Evolutionary conservation across 1,140 invertebrate genomes (phyloP), one percentile per base, ranked within the genome.

Genomic region (Planococcus citri): DNA sequence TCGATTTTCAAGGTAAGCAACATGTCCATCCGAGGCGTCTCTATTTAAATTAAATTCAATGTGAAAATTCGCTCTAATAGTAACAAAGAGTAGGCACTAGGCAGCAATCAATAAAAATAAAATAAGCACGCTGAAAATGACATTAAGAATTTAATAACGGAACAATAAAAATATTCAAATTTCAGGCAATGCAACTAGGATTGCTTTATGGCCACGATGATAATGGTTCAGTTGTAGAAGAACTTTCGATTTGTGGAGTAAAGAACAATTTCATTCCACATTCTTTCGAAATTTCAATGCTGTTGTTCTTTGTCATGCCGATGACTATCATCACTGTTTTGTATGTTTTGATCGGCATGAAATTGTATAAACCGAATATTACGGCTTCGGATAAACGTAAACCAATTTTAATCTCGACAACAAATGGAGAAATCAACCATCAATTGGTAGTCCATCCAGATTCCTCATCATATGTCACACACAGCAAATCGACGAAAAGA

Each of bases 301-400:
- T 93, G 72, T 76, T 94, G 21, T 93, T 95, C 77, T 95, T 95
- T 77, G 83, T 91, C 4, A 80, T 86, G 1, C 92, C 93, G 0
- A 93, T 95, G 90, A 86, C 87, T 9, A 78, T 94, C 27, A 94
- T 95, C 73, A 89, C 87, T 4, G 87, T 89, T 1, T 81, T 94
- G 1, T 95, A 95, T 77, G 82, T 87, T 14, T 78, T 92, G 68
- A 94, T 95, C 74, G 92, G 88, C 6, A 76, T 91, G 22, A 64
- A 64, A 25, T 64, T 64, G 17, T 27, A 64, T 27, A 64, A 27
- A 64, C 60, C 60, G 10, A 64, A 25, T 20, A 27, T 64, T 17
- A 9, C 21, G 24, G 2, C 22, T 25, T 6, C 60, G 8, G 22
- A 25, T 25, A 64, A 64, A 64, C 60, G 60, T 4, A 27, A 64